Percentiles rank a stretch among this genome's conserved stretches.
phyloP scores from a whole-genome alignment of 1,140 invertebrate genomes.

The Caenorhabditis briggsae region DNA sequence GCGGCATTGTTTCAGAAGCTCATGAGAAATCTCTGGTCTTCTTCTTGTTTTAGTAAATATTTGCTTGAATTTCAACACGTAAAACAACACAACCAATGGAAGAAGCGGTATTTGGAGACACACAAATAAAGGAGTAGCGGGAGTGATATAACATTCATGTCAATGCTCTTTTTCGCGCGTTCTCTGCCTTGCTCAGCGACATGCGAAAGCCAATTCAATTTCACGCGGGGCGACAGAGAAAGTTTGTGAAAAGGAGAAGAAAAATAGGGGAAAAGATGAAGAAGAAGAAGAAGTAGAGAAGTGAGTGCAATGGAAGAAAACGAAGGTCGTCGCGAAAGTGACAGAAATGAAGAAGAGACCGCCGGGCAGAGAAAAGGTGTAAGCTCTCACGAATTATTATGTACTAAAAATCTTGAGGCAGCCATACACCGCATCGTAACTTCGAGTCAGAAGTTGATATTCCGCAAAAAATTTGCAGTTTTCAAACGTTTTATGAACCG shows the following conservation, averaged over 20 bases:
- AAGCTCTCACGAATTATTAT: neutral
- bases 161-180: conserved; percentile 40
- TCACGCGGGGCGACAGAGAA: conserved; percentile 22
- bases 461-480: too few species aligned
- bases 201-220: conserved; percentile 44
- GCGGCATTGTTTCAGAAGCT: conserved; percentile 6
- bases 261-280: conserved; percentile 2
- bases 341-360: conserved; percentile 26
- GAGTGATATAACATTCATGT: conserved; percentile 45
- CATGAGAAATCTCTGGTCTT: neutral
- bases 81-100: neutral
- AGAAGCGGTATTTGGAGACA: neutral
- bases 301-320: conserved; percentile 4
- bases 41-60: neutral
- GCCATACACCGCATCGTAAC: too few species aligned
- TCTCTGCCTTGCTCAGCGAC: conserved; percentile 1
- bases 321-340: neutral
- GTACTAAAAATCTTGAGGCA: neutral
- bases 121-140: conserved; percentile 3
- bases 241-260: conserved; percentile 36
- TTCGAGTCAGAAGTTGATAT: too few species aligned
- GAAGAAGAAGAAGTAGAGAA: conserved; percentile 13
- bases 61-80: conserved; percentile 34
- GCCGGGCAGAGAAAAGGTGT: neutral
- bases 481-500: too few species aligned